Conservation (phyloP, 1,140 invertebrate species). For the Plodia interpunctella region DNA sequence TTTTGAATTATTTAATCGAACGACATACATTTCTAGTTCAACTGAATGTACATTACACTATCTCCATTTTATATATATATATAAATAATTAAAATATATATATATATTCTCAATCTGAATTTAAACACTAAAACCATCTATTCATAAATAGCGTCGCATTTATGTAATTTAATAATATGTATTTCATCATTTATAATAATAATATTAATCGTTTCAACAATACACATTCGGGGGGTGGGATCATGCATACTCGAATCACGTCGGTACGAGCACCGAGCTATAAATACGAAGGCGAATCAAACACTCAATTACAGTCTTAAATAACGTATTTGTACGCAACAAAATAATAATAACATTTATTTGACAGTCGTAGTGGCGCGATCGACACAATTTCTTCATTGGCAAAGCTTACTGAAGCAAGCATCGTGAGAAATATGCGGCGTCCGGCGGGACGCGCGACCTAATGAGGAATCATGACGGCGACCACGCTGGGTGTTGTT, state of each 20-base stretch:
- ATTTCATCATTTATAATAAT: conserved; percentile 34
- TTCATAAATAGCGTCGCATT: conserved; percentile 71
- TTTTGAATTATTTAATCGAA: conserved; percentile 39
- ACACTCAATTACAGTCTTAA: conserved; percentile 72
- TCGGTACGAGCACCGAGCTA: conserved; percentile 36
- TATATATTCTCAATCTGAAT: conserved; percentile 61
- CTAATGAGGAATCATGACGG: conserved; percentile 16
- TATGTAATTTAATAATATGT: conserved; percentile 50
- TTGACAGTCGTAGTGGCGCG: conserved; percentile 42
- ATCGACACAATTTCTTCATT: conserved; percentile 59
- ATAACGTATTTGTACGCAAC: conserved; percentile 72
- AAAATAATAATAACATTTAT: conserved; percentile 56
- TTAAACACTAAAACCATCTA: conserved; percentile 64
- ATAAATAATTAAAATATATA: conserved; percentile 65
- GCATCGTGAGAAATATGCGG: conserved; percentile 66
- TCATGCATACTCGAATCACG: conserved; percentile 42
- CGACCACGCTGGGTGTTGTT: conserved; percentile 15
- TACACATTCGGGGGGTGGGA: conserved; percentile 53
- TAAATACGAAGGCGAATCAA: conserved; percentile 61
- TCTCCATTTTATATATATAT: conserved; percentile 51
- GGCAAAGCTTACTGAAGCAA: conserved; percentile 72
- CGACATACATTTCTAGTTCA: conserved; percentile 63
- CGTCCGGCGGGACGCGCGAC: conserved; percentile 28
- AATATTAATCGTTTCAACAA: conserved; percentile 41
- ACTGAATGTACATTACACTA: conserved; percentile 62